Conservation (phyloP, 2,797 vertebrate genomes). For the Sternotherus odoratus region DNA sequence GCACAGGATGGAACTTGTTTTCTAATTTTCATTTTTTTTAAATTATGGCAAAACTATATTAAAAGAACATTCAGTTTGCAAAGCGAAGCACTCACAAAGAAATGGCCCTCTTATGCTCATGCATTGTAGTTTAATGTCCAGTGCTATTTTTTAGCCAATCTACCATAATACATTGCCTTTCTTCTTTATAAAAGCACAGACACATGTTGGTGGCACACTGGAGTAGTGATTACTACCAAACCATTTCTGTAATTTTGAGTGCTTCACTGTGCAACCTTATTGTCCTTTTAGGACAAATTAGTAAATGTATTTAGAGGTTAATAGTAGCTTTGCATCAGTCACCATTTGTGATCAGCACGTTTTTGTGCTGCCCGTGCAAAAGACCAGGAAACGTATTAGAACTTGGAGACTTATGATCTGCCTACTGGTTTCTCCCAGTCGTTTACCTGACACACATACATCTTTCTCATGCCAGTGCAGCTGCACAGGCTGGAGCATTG, state of each 20-base stretch:
- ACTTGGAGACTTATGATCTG: not conserved
- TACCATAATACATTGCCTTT: not conserved
- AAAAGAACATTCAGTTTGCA: not conserved
- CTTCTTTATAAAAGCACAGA: not conserved
- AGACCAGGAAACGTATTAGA: not conserved
- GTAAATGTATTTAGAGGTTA: not conserved
- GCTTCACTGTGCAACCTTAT: not conserved
- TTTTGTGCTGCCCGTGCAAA: not conserved
- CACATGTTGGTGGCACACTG: too few relatives aligned
- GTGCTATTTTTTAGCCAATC: not conserved
- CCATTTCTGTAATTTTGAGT: not conserved
- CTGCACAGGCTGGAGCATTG: not conserved
- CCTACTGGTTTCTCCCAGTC: not conserved
- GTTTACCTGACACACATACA: not conserved
- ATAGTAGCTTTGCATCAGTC: not conserved
- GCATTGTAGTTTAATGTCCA: not conserved
- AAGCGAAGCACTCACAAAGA: not conserved
- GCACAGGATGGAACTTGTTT: not conserved
- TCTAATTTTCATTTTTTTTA: not conserved
- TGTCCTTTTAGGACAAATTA: not conserved
- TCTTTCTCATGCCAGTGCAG: not conserved
- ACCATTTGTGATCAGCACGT: not conserved
- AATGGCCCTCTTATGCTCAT: not conserved
- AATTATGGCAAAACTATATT: too few relatives aligned
- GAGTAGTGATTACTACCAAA: not conserved